Conservation (phyloP, 2,113 vertebrate genomes). For the Indicator maculatus region DNA sequence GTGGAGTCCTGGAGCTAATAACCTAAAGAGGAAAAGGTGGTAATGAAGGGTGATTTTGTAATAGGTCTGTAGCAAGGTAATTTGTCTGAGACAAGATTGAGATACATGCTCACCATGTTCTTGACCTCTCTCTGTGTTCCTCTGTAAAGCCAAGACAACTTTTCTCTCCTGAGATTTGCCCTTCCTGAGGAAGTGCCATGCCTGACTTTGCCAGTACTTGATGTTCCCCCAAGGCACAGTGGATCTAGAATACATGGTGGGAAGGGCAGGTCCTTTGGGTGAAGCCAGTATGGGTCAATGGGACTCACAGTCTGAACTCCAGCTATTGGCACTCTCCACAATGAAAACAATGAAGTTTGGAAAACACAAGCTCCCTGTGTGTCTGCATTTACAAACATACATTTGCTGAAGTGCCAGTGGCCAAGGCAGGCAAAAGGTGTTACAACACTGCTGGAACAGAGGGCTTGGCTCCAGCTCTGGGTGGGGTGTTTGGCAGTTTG, state of each 20-base stretch:
- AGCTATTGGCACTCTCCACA: neutral
- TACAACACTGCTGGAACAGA: neutral
- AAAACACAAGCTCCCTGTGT: rapidly evolving
- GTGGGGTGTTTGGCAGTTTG: neutral
- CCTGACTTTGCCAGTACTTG: neutral
- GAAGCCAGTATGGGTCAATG: neutral
- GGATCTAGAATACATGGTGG: neutral
- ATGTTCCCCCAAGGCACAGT: neutral
- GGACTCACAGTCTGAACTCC: neutral
- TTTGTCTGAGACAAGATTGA: neutral
- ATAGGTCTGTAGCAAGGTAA: neutral
- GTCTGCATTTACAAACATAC: rapidly evolving
- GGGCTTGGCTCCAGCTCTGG: neutral
- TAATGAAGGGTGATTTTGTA: neutral
- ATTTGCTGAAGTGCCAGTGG: neutral
- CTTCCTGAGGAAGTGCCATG: neutral
- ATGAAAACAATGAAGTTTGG: neutral
- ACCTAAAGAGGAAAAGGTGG: neutral
- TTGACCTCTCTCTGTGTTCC: neutral
- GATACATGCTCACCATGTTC: rapidly evolving
- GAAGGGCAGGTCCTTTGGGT: neutral
- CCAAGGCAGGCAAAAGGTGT: neutral
- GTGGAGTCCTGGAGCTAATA: neutral
- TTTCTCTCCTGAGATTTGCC: neutral
- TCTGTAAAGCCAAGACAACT: neutral